These are phyloP conservation scores for Drosophila histrio DNA, from an alignment of 2,888 invertebrate species.

Conservation along the genomic window DNA sequence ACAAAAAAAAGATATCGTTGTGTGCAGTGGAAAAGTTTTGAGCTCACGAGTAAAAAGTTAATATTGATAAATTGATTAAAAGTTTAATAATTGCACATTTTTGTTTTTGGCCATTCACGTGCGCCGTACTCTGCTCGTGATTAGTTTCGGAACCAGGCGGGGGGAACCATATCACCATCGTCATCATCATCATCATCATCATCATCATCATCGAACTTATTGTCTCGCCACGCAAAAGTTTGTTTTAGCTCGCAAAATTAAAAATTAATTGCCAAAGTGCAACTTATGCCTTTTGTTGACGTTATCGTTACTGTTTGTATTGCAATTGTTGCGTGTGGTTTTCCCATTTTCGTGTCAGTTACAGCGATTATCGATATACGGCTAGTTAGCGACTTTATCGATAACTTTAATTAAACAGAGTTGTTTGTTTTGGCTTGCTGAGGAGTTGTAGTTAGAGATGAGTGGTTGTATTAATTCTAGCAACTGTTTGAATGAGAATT, in stretches of 20 bases:
- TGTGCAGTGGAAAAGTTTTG: conserved; percentile 53
- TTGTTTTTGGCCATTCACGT: conserved; percentile 47
- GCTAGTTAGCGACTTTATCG: neutral
- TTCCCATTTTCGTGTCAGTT: neutral
- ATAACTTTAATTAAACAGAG: neutral
- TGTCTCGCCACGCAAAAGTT: conserved; percentile 49
- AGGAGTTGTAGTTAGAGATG: neutral
- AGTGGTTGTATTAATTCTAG: no score
- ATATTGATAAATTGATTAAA: conserved; percentile 81
- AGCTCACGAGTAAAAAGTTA: conserved; percentile 68
- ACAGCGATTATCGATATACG: conserved; percentile 6
- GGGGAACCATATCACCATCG: neutral
- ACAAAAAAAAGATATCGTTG: conserved; percentile 7
- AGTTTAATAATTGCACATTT: conserved; percentile 73
- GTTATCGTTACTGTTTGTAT: conserved; percentile 2
- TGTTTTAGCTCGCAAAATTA: conserved; percentile 47
- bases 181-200: neutral
- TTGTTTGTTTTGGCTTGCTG: neutral
- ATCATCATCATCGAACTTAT: conserved; percentile 36
- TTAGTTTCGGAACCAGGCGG: conserved; percentile 40
- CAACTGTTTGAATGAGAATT: no score
- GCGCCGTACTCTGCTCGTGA: conserved; percentile 37
- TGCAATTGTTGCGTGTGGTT: conserved; percentile 25
- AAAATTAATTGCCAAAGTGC: conserved; percentile 61
- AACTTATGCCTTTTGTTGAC: conserved; percentile 37